These are phyloP conservation scores for Chorisops tibialis DNA, from an alignment of 2,888 invertebrate genomes.

Conservation along the genomic window DNA sequence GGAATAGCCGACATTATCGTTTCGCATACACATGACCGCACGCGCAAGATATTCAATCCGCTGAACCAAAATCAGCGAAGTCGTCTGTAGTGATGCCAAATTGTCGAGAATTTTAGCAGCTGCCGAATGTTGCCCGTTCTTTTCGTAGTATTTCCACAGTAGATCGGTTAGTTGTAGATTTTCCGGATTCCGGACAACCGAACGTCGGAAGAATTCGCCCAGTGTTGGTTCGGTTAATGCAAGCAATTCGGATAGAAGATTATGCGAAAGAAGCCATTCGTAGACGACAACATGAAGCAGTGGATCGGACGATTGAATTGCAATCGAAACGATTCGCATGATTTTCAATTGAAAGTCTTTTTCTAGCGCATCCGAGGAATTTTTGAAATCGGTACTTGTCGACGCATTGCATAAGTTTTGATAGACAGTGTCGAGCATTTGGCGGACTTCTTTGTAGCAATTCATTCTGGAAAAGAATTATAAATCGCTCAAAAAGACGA, in stretches of 20 bases:
- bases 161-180: constrained; percentile 68
- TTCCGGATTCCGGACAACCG: constrained; percentile 56
- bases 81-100: constrained; percentile 67
- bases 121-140: constrained; percentile 83
- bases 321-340: constrained; percentile 62
- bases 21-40: constrained; percentile 93
- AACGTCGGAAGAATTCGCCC: constrained; percentile 51
- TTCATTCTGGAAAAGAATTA: constrained; percentile 63
- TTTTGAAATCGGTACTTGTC: constrained; percentile 42
- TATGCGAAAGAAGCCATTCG: constrained; percentile 84
- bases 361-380: constrained; percentile 35
- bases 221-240: constrained; percentile 55
- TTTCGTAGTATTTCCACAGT: constrained; percentile 95
- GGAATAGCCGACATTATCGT: constrained; percentile 72
- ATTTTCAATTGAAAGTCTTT: constrained; percentile 51
- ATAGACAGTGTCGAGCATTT: constrained; percentile 63
- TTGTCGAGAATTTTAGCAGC: constrained; percentile 88
- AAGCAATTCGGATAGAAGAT: constrained; percentile 66
- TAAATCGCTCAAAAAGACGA: neutral
- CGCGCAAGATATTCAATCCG: constrained; percentile 88
- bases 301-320: constrained; percentile 74
- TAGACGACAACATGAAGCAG: constrained; percentile 87
- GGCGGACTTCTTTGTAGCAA: constrained; percentile 82
- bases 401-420: constrained; percentile 42
- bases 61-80: constrained; percentile 70